Conservation (phyloP, 2,797 vertebrate genomes). For the Craterocephalus amniculus region DNA sequence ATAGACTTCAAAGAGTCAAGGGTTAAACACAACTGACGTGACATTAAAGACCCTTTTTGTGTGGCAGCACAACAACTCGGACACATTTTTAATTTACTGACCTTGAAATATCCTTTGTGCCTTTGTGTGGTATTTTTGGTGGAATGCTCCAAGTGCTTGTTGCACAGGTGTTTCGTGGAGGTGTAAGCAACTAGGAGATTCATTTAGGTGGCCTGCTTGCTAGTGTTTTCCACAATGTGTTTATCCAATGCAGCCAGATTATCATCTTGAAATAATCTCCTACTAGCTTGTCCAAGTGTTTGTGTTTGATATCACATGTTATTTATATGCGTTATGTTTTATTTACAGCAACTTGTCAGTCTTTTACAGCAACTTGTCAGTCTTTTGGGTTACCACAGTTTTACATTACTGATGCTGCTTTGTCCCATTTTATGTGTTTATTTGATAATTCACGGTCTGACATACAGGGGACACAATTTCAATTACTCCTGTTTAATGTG, state of each 20-base stretch:
- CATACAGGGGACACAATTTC: not conserved
- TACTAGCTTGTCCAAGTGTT: too few relatives aligned
- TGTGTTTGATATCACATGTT: too few relatives aligned
- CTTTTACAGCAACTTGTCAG: not conserved
- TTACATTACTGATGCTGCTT: not conserved
- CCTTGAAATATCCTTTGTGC: not conserved
- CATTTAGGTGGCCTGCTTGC: not conserved
- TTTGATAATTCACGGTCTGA: not conserved
- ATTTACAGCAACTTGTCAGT: not conserved
- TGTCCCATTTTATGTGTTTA: not conserved
- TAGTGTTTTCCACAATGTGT: not conserved
- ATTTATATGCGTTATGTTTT: too few relatives aligned
- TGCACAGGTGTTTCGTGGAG: conserved; percentile 4
- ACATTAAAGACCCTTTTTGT: not conserved
- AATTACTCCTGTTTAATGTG: not conserved
- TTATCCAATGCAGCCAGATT: too few relatives aligned
- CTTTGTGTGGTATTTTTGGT: not conserved
- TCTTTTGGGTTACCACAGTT: not conserved
- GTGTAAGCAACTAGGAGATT: not conserved
- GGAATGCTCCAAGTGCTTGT: not conserved
- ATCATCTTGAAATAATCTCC: too few relatives aligned
- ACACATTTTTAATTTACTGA: not conserved
- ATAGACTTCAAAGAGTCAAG: not conserved
- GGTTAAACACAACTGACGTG: not conserved
- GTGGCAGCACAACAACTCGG: not conserved